Base-by-base conservation (phyloP, 1,140 invertebrate species). In the Temnothorax curvispinosus region DNA sequence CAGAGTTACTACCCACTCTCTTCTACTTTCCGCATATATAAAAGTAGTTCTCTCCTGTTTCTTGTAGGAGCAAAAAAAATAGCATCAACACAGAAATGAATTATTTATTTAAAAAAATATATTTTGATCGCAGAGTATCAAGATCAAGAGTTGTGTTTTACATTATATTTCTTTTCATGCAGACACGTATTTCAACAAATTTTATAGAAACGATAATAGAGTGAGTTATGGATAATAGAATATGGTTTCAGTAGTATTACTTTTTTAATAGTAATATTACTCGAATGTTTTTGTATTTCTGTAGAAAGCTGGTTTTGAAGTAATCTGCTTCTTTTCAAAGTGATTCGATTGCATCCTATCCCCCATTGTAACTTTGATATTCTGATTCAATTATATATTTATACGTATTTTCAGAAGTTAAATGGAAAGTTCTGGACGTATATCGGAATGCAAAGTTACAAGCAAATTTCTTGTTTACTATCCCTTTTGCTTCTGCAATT, bases 1-100 rank as follows among this genome's bases (percentile, higher is more conserved):
- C 38, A 81, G 8, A 81, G 38, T 71, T 81, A 81, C 62, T 44
- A 65, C 65, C 11, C 47, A 32, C 38, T 71, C 27, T 32, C n/a
- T 44, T 35, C 54, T 32, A 41, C 38, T 27, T 13, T 71, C 18
- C 11, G n/a, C 9, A 65, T 60, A 76, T n/a, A 18, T 62, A 77
- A 77, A 67, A 52, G 2, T 78, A 38, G 21, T 15, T 67, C 15
- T n/a, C 18, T 67, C 50, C 35, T 27, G 21, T 21, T 21, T 21
- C 32, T 52, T 38, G 18, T n/a, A 35, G 5, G 13, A 21, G n/a
- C 18, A 35, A 76, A 60, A 56, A 75, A 76, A 60, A 11, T 38
- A 38, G 15, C 21, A 3, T 60, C 18, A 27, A 76, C 54, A 18
- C 11, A 50, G 7, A 69, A 56, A 44, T 71, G 21, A 81, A 81